phyloP scores from a whole-genome alignment of 2,113 vertebrate genomes.

The Apodemus sylvaticus region DNA sequence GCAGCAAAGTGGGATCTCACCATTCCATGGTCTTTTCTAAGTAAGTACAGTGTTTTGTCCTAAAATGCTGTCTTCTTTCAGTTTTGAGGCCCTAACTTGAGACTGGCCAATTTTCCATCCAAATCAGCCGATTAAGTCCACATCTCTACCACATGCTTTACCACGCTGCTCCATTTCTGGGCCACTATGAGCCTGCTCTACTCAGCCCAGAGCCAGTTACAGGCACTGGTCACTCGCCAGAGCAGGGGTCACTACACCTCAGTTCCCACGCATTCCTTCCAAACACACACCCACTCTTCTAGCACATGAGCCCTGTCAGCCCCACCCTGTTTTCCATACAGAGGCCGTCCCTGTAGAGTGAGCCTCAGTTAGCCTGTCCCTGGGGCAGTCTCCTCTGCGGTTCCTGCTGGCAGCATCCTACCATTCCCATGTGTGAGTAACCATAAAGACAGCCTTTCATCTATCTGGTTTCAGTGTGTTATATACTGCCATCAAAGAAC shows the following conservation, averaged over 20 bases:
- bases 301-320: background rate
- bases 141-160: background rate
- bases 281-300: background rate
- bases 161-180: no score
- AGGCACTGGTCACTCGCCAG: background rate
- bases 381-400: no score
- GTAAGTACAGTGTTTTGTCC: background rate
- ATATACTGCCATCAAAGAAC: background rate
- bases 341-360: background rate
- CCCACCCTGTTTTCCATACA: accelerated
- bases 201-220: background rate
- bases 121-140: background rate
- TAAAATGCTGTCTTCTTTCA: background rate
- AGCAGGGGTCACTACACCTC: background rate
- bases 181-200: background rate
- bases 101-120: accelerated
- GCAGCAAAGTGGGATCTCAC: background rate
- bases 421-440: background rate
- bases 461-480: background rate
- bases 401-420: background rate
- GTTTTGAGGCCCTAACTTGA: background rate
- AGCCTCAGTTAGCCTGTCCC: background rate
- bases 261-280: background rate
- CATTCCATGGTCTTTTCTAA: background rate
- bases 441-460: background rate